Conservation (phyloP, 1,140 invertebrate species). For the Tyrophagus putrescentiae region DNA sequence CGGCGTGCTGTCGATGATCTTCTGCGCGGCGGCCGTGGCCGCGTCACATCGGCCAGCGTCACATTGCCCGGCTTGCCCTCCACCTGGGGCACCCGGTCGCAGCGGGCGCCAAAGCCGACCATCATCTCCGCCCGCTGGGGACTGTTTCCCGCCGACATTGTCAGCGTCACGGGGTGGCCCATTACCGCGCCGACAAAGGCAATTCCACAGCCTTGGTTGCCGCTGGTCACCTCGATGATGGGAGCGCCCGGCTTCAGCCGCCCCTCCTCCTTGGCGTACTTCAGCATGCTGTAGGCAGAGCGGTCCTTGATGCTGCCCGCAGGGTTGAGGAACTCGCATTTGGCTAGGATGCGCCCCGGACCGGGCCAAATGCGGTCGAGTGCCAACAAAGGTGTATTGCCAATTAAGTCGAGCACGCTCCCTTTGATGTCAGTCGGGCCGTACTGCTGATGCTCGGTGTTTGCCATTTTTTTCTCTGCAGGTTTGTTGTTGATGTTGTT, state of each 20-base stretch:
- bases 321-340: conserved; percentile 24
- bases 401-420: conserved; percentile 16
- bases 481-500: no score
- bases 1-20: conserved; percentile 6
- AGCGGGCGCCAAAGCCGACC: conserved; percentile 17
- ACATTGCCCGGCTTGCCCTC: conserved; percentile 22
- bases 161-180: conserved; percentile 18
- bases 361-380: conserved; percentile 23
- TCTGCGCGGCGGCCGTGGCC: conserved; percentile 1
- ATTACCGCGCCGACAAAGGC: conserved; percentile 17
- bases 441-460: background rate
- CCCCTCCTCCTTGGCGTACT: conserved; percentile 17
- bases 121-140: conserved; percentile 22
- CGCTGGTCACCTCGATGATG: conserved; percentile 22
- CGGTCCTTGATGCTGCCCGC: conserved; percentile 18
- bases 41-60: conserved; percentile 17
- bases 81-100: conserved; percentile 8
- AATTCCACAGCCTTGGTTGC: conserved; percentile 23
- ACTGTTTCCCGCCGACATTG: conserved; percentile 23
- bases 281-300: conserved; percentile 20
- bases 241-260: conserved; percentile 6
- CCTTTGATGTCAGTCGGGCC: conserved; percentile 14
- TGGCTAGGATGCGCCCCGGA: conserved; percentile 21
- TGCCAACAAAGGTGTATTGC: conserved; percentile 22
- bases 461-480: no score